Conservation (phyloP, 2,888 invertebrate genomes). For the Hetaerina titia region DNA sequence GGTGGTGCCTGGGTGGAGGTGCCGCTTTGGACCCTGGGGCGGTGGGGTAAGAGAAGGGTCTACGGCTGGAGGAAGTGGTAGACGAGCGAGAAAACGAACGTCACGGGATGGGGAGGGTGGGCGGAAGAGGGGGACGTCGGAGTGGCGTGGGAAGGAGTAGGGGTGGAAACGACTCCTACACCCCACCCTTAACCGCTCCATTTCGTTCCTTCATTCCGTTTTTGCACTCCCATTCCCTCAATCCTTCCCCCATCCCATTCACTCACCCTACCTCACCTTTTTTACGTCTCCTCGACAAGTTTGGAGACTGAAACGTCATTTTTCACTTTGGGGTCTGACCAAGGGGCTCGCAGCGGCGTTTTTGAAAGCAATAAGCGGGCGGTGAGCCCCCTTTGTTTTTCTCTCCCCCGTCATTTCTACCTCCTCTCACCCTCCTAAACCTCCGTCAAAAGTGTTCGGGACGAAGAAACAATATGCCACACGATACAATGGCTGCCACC, state of each 20-base stretch:
- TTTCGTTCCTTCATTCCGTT: conserved; percentile 6
- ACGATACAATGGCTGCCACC: no score
- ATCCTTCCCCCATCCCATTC: no score
- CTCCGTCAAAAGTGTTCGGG: background rate
- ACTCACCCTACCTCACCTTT: background rate
- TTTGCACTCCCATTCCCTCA: background rate
- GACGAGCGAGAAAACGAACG: no score
- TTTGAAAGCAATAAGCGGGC: conserved; percentile 52
- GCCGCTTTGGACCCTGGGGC: no score
- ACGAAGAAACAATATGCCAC: background rate
- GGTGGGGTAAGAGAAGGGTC: no score
- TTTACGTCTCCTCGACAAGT: conserved; percentile 49
- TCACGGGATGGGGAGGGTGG: background rate
- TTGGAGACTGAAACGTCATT: conserved; percentile 47
- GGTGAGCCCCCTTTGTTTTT: background rate
- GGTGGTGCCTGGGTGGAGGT: no score
- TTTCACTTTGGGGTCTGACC: conserved; percentile 32
- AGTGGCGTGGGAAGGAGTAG: background rate
- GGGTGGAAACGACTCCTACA: background rate
- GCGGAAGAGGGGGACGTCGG: background rate
- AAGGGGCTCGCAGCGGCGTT: conserved; percentile 36
- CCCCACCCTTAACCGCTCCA: background rate
- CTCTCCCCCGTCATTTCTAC: background rate
- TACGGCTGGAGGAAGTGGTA: no score
- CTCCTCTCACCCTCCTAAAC: background rate